phyloP scores from a whole-genome alignment of 2,888 invertebrate genomes.

The Criorhina ranunculi region DNA sequence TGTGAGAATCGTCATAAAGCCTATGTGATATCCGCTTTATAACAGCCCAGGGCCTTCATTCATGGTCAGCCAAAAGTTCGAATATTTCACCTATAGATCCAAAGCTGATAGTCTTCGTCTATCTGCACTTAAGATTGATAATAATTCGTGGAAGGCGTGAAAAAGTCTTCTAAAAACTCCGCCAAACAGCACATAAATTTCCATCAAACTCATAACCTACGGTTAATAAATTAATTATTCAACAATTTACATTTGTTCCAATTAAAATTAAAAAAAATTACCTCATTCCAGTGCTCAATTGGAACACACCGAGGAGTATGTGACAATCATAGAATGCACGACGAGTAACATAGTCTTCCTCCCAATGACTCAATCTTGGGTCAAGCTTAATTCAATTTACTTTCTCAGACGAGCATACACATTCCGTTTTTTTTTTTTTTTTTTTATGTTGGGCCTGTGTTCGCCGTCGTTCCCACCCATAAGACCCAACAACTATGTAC shows the following conservation, averaged over 20 bases:
- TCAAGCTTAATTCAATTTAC: constrained; percentile 66
- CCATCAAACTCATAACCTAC: not conserved
- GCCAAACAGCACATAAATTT: not conserved
- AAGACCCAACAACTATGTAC: not conserved
- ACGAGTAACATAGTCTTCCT: not conserved
- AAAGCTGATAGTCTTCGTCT: too few relatives aligned
- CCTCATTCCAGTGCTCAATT: constrained; percentile 41
- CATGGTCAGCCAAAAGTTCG: too few relatives aligned
- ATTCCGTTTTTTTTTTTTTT: constrained; percentile 7
- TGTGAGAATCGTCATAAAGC: too few relatives aligned
- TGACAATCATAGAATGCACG: constrained; percentile 26
- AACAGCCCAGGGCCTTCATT: too few relatives aligned
- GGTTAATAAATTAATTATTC: constrained; percentile 15
- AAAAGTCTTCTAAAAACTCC: too few relatives aligned
- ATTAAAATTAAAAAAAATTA: constrained; percentile 44
- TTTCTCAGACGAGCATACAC: constrained; percentile 25
- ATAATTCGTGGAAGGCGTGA: too few relatives aligned
- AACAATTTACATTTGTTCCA: constrained; percentile 25
- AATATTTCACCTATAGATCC: too few relatives aligned
- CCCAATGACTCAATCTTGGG: constrained; percentile 53
- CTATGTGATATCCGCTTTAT: too few relatives aligned
- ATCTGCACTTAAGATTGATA: too few relatives aligned
- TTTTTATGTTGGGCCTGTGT: not conserved
- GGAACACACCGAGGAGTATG: constrained; percentile 6
- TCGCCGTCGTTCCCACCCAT: not conserved